Conservation (phyloP, 2,888 invertebrate species). For the Eupithecia centaureata region DNA sequence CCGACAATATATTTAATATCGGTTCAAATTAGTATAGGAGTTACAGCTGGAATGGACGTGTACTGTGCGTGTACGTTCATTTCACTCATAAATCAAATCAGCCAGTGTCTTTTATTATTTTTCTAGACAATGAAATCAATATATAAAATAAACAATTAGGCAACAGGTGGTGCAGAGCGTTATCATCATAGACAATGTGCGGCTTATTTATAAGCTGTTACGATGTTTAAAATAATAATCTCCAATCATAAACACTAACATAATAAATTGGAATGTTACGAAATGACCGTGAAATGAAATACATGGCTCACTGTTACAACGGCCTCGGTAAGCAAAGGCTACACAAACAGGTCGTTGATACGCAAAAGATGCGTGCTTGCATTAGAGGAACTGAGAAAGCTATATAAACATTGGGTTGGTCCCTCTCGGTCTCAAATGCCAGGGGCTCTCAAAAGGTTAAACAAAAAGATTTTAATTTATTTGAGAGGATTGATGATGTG, state of each 20-base stretch:
- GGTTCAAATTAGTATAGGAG: not conserved
- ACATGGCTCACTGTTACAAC: conserved; percentile 69
- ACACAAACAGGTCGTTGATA: conserved; percentile 78
- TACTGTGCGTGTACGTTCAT: not conserved
- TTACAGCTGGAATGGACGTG: not conserved
- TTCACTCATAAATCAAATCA: not conserved
- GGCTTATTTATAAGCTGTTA: conserved; percentile 38
- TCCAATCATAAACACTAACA: conserved; percentile 55
- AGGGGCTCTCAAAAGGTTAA: conserved; percentile 54
- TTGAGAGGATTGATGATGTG: not conserved
- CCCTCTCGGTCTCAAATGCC: conserved; percentile 56
- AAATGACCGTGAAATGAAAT: conserved; percentile 79
- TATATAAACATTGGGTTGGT: conserved; percentile 70
- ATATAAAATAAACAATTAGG: not conserved
- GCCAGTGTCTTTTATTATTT: not conserved
- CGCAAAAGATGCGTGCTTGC: conserved; percentile 64
- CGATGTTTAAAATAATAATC: conserved; percentile 59
- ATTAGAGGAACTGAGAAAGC: conserved; percentile 65
- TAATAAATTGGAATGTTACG: conserved; percentile 72
- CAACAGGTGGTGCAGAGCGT: conserved; percentile 37
- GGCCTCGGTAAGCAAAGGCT: conserved; percentile 64
- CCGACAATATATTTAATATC: not conserved
- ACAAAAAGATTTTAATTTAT: not conserved
- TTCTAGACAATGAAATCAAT: not conserved
- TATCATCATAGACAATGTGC: conserved; percentile 53